Base-by-base conservation (phyloP, 2,113 vertebrate species). In the Pandion haliaetus region DNA sequence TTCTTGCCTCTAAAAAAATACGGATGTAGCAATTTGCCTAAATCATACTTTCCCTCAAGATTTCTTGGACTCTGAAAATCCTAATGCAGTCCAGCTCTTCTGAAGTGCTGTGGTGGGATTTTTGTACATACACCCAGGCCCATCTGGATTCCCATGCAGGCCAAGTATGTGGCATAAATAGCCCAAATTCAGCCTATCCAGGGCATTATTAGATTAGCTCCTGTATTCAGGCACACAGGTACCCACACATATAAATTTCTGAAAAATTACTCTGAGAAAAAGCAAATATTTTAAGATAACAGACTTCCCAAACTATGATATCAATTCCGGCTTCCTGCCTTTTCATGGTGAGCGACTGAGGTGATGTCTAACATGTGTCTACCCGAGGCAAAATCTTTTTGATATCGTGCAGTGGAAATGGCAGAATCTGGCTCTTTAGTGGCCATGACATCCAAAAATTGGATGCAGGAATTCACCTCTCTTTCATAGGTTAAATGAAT, bases 381-480 rank as follows among this genome's bases (percentile, higher is more conserved):
- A 97, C 86, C 84, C 0, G 10, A 94, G 86, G 93, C 94, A 92
- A 70, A 74, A 82, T 66, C 86, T 93, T 96, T 95, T 86, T 81
- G 42, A 93, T 89, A 92, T 57, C 45, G n/a, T 45, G 72, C 83
- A 79, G 76, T 93, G 54, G 80, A 88, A 92, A 85, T 91, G 82
- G 86, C 90, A 95, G 95, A 91, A 93, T 96, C 81, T 90, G 85
- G 74, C 49, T 97, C 94, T 95, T 94, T 92, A 96, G 88, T 93
- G 96, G 79, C 91, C 93, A 86, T 34, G 50, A 82, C 90, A 91
- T 93, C 91, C 89, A 93, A 94, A 95, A 91, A 94, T 84, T 70
- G 93, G 90, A 95, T 93, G 96, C 88, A 96, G 80, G 65, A 92
- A 67, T 97, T 97, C 95, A 94, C 89, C 95, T 96, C 83, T 93